Conservation (phyloP, 2,888 invertebrate genomes). For the Lumbricus terrestris region DNA sequence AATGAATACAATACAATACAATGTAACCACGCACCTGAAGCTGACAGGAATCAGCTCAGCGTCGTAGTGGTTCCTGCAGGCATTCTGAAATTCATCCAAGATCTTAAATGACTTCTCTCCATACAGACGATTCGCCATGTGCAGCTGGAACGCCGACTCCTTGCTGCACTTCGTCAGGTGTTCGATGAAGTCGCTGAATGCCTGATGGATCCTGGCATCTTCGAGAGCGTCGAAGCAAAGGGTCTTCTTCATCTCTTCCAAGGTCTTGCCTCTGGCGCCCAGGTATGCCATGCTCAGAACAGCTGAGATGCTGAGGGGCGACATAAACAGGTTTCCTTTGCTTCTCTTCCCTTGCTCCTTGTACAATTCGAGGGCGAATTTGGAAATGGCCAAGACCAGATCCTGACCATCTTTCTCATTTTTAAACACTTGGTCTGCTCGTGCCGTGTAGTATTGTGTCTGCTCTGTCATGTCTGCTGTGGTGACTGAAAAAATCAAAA, state of each 20-base stretch:
- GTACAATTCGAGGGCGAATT: not conserved
- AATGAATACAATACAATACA: too few relatives aligned
- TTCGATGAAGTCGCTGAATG: not conserved
- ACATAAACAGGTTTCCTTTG: constrained; percentile 7
- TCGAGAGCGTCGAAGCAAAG: not conserved
- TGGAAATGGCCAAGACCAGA: not conserved
- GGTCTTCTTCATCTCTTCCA: constrained; percentile 19
- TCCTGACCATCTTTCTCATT: not conserved
- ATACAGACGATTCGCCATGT: constrained; percentile 50
- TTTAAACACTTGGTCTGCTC: not conserved
- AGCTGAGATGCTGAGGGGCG: constrained; percentile 18
- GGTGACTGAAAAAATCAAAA: too few relatives aligned
- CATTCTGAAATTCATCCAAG: constrained; percentile 23
- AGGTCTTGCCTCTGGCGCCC: constrained; percentile 19
- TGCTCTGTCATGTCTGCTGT: not conserved
- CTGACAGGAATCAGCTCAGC: constrained; percentile 24
- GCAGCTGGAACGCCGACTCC: constrained; percentile 40
- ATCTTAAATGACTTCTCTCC: constrained; percentile 35
- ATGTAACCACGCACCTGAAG: not conserved
- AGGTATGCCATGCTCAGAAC: constrained; percentile 27
- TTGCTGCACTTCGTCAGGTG: not conserved
- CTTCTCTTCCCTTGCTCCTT: not conserved
- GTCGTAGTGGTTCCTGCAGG: constrained; percentile 14
- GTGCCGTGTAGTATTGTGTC: too few relatives aligned
- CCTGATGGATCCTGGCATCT: not conserved